Conservation (phyloP, 2,888 invertebrate species). For the Thereva nobilitata region DNA sequence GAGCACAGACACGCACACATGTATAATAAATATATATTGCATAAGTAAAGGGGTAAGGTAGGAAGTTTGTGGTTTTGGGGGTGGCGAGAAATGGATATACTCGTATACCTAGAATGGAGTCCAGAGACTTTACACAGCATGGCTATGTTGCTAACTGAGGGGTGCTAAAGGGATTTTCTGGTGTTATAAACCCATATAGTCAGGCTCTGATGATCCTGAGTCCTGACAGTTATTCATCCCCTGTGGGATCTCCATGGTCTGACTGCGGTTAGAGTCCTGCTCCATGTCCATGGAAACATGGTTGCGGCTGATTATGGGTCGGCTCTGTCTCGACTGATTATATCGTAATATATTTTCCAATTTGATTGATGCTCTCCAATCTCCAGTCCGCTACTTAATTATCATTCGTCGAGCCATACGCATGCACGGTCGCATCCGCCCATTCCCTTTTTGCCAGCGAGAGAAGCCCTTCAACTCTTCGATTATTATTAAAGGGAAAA, state of each 20-base stretch:
- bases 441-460: conserved; percentile 12
- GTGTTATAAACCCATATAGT: conserved; percentile 35
- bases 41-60: conserved; percentile 16
- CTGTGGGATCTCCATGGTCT: conserved; percentile 7
- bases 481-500: conserved; percentile 36
- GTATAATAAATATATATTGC: no score
- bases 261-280: conserved; percentile 20
- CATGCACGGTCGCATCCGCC: conserved; percentile 35
- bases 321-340: conserved; percentile 30
- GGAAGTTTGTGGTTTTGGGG: conserved; percentile 6
- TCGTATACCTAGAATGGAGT: conserved; percentile 2
- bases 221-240: conserved; percentile 31
- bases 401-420: conserved; percentile 38
- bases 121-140: conserved; percentile 25
- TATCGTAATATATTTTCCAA: conserved; percentile 29
- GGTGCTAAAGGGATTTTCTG: conserved; percentile 39
- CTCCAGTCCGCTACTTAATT: conserved; percentile 36
- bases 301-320: conserved; percentile 29
- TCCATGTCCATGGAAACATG: conserved; percentile 23
- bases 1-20: no score
- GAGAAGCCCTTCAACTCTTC: conserved; percentile 4
- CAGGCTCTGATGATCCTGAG: conserved; percentile 24
- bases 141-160: conserved; percentile 34
- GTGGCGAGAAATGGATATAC: not conserved
- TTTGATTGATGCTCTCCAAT: conserved; percentile 39